Percentiles rank a stretch among this genome's conserved stretches.
Evolutionary conservation across 2,113 vertebrate genomes (phyloP).

Genomic region (Podocnemis expansa): DNA sequence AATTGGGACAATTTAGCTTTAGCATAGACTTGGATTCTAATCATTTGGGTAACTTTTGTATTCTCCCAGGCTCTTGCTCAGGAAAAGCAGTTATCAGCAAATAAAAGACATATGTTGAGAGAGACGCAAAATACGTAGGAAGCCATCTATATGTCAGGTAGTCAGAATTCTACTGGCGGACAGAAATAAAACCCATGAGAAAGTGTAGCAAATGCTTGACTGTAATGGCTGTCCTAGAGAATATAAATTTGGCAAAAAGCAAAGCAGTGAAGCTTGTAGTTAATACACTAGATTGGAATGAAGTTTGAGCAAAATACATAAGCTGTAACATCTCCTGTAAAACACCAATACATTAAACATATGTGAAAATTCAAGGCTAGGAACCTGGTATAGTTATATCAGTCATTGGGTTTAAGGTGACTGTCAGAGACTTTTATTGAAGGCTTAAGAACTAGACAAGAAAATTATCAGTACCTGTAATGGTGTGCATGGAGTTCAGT

Average conservation of each 20-base stretch:
- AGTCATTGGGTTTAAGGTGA: neutral
- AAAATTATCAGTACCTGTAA: constrained; percentile 84
- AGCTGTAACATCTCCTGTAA: neutral
- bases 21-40: neutral
- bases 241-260: neutral
- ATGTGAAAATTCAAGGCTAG: neutral
- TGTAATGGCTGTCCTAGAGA: neutral
- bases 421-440: neutral
- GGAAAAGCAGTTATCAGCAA: neutral
- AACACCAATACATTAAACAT: neutral
- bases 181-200: neutral
- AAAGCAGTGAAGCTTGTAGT: neutral
- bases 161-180: neutral
- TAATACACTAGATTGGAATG: neutral
- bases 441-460: neutral
- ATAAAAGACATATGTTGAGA: neutral
- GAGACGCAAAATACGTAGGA: neutral
- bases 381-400: neutral
- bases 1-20: neutral
- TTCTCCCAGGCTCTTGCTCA: neutral
- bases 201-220: neutral
- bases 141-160: neutral
- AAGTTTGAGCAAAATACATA: neutral
- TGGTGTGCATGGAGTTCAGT: constrained; percentile 86
- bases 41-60: neutral